Conservation (phyloP, 2,888 invertebrate genomes). For the Agrenia bidenticulata region DNA sequence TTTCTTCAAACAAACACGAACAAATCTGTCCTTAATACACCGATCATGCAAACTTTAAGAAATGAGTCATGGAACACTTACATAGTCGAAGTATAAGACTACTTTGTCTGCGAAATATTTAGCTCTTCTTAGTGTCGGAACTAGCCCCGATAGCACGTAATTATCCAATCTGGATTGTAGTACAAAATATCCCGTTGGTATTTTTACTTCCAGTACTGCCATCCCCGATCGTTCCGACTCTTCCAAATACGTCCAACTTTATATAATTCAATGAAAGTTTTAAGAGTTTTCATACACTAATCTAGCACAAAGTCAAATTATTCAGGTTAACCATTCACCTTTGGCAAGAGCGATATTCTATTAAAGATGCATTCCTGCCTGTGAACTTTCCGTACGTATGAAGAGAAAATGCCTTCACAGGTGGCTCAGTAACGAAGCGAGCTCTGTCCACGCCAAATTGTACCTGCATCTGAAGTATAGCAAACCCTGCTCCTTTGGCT, state of each 20-base stretch:
- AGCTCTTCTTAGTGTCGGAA: conserved; percentile 80
- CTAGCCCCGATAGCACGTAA: conserved; percentile 77
- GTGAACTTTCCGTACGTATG: conserved; percentile 72
- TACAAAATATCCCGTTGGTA: conserved; percentile 88
- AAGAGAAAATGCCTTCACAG: conserved; percentile 76
- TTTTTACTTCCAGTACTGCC: conserved; percentile 80
- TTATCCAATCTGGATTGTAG: conserved; percentile 85
- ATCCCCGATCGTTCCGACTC: conserved; percentile 84
- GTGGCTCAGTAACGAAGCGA: conserved; percentile 81
- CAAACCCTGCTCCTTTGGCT: conserved; percentile 90
- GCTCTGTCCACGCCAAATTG: conserved; percentile 82
- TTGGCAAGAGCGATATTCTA: conserved; percentile 82
- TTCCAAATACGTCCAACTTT: conserved; percentile 76
- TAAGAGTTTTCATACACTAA: too few species aligned
- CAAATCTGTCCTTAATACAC: neutral
- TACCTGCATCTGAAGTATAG: conserved; percentile 88
- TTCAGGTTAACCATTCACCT: too few species aligned
- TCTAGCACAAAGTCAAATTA: neutral
- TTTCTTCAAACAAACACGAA: too few species aligned
- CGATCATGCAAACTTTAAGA: conserved; percentile 2
- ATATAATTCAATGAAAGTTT: conserved; percentile 48
- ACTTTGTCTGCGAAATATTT: conserved; percentile 78
- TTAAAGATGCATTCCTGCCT: conserved; percentile 92
- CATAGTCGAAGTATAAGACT: conserved; percentile 89
- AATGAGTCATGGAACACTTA: conserved; percentile 60